Evolutionary conservation across 2,113 vertebrate species (phyloP), one percentile per base, ranked within the genome.

Genomic region (Phaethornis superciliosus): DNA sequence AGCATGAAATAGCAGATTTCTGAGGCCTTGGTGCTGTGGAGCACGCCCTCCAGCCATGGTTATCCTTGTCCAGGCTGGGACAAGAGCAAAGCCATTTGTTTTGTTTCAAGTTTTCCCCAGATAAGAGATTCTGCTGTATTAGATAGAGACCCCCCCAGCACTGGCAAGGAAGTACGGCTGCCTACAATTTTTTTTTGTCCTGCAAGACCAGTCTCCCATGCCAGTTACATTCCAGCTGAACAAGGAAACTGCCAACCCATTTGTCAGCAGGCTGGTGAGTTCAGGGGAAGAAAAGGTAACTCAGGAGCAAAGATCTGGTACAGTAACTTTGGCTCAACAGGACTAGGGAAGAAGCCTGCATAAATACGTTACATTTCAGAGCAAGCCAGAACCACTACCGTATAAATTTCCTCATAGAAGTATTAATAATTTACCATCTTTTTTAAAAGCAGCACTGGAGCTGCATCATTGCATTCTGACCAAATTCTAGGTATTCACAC

Each of bases 391-490:
- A 80, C 51, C 64, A 94, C 88, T 72, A 59, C 40, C 13, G 7
- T 28, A 33, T 55, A 92, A 65, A 81, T 93, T 92, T 96, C 88
- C 96, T 96, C 46, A 84, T 79, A 70, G 60, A 82, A 69, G 68
- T 56, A 96, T 96, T 94, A 97, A 96, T 96, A 91, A 96, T 96
- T 96, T 92, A 94, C 95, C 32, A 65, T 49, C 30, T 71, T 63
- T 79, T 88, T 74, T 52, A 19, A 15, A 88, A 93, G 59, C 19
- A 49, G 78, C 67, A 52, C 42, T 83, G 64, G 75, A 79, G 78
- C 90, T 94, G 89, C 88, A 89, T 51, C 76, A 40, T 2, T 44
- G 62, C 82, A 40, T 67, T 85, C 47, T 4, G 5, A 74, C 59
- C n/a, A 88, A 92, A 88, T 63, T 63, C 63, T 64, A 94, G 80